phyloP scores from a whole-genome alignment of 2,888 invertebrate genomes.

The Hylaea fasciaria region DNA sequence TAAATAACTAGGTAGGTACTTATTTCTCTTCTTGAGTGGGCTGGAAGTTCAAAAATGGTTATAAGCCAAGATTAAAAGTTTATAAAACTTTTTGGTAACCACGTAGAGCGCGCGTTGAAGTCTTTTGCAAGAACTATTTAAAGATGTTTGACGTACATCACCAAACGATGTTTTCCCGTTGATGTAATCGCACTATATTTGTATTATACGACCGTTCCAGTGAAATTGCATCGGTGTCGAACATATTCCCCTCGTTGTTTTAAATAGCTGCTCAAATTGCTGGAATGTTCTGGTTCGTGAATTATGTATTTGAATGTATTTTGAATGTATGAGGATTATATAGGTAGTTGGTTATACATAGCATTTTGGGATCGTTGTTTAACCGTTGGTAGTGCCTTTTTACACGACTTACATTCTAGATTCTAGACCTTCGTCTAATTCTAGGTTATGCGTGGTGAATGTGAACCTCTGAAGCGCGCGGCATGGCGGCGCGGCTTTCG shows the following conservation, averaged over 20 bases:
- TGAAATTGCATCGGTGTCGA: slow-evolving; percentile 6
- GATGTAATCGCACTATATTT: slow-evolving; percentile 29
- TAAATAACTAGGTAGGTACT: background rate
- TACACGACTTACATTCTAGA: no score
- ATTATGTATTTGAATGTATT: background rate
- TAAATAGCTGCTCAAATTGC: slow-evolving; percentile 1
- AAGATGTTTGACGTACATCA: slow-evolving; percentile 26
- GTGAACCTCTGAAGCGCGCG: no score
- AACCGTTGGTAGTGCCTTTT: no score
- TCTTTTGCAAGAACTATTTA: slow-evolving; percentile 31
- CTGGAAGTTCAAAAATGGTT: background rate
- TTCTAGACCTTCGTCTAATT: no score
- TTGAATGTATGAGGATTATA: no score
- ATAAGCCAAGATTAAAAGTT: background rate
- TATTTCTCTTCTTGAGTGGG: background rate
- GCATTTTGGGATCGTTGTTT: no score
- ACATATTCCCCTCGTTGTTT: background rate
- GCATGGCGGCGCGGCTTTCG: no score
- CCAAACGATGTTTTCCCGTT: slow-evolving; percentile 20
- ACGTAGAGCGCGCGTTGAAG: slow-evolving; percentile 22
- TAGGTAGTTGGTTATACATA: no score
- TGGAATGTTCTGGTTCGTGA: background rate
- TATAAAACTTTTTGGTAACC: slow-evolving; percentile 3
- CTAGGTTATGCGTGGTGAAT: no score
- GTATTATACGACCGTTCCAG: slow-evolving; percentile 7